These are phyloP conservation scores for Gari tellinella DNA, from an alignment of 2,888 invertebrate genomes.

Conservation along the genomic window DNA sequence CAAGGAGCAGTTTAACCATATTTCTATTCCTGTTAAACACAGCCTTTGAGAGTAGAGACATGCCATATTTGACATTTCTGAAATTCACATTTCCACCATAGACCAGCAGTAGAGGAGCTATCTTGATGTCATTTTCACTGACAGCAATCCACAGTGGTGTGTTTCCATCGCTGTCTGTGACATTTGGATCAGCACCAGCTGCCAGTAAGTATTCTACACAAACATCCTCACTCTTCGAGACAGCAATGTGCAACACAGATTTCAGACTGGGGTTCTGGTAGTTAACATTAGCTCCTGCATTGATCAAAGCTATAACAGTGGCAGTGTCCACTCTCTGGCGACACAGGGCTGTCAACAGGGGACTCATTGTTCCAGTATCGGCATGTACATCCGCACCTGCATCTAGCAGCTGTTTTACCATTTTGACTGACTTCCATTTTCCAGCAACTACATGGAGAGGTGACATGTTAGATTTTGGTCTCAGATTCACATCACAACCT, in stretches of 20 bases:
- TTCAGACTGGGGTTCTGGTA: conserved; percentile 66
- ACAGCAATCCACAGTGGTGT: conserved; percentile 80
- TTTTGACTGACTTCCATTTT: conserved; percentile 68
- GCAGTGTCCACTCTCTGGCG: conserved; percentile 62
- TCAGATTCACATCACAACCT: conserved; percentile 72
- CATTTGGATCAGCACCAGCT: conserved; percentile 73
- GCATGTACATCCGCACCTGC: conserved; percentile 75
- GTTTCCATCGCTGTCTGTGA: conserved; percentile 68
- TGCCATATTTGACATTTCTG: conserved; percentile 46
- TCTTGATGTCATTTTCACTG: conserved; percentile 72
- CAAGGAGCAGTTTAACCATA: conserved; percentile 67
- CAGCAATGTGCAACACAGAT: conserved; percentile 76
- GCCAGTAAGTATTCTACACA: conserved; percentile 71
- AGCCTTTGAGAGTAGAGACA: conserved; percentile 69
- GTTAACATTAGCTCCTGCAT: conserved; percentile 74
- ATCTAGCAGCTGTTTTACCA: conserved; percentile 68
- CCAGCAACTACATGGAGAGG: conserved; percentile 78
- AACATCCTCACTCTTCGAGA: conserved; percentile 72
- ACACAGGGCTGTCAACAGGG: conserved; percentile 68
- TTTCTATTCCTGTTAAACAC: conserved; percentile 57
- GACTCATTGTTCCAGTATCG: conserved; percentile 62
- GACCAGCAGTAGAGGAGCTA: conserved; percentile 66
- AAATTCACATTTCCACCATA: conserved; percentile 72
- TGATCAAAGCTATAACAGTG: conserved; percentile 69
- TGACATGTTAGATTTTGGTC: conserved; percentile 69